Conservation (phyloP, 2,888 invertebrate species). For the Mesorhabditis belari region DNA sequence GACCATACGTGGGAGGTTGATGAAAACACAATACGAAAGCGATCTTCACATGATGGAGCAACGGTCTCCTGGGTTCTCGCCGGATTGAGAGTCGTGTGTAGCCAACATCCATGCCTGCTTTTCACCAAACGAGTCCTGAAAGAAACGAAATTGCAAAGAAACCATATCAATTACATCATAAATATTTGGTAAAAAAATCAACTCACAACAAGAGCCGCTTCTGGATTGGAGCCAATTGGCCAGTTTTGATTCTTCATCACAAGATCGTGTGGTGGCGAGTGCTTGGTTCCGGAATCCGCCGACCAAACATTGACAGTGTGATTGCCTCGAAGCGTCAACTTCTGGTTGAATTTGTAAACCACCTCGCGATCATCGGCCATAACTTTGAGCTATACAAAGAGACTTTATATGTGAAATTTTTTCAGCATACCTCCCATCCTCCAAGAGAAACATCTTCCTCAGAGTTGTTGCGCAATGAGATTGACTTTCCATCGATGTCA, state of each 20-base stretch:
- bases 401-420: not conserved
- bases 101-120: not conserved
- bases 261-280: slow-evolving; percentile 16
- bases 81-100: not conserved
- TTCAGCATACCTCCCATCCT: slow-evolving; percentile 32
- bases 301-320: slow-evolving; percentile 22
- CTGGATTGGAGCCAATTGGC: not conserved
- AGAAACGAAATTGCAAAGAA: not conserved
- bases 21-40: not conserved
- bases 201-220: not conserved
- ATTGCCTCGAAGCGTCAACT: slow-evolving; percentile 21
- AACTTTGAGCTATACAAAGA: not conserved
- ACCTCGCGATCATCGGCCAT: slow-evolving; percentile 3
- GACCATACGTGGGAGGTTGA: not conserved
- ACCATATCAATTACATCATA: no score
- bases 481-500: slow-evolving; percentile 37
- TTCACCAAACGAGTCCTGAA: not conserved
- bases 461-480: slow-evolving; percentile 37
- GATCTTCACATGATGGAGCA: not conserved
- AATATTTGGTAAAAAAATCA: no score
- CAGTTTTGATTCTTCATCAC: slow-evolving; percentile 29
- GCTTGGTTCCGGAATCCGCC: slow-evolving; percentile 16
- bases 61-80: not conserved
- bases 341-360: slow-evolving; percentile 25
- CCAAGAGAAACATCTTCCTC: slow-evolving; percentile 43